Base-by-base conservation (phyloP, 2,113 vertebrate species). In the Etia nguti region DNA sequence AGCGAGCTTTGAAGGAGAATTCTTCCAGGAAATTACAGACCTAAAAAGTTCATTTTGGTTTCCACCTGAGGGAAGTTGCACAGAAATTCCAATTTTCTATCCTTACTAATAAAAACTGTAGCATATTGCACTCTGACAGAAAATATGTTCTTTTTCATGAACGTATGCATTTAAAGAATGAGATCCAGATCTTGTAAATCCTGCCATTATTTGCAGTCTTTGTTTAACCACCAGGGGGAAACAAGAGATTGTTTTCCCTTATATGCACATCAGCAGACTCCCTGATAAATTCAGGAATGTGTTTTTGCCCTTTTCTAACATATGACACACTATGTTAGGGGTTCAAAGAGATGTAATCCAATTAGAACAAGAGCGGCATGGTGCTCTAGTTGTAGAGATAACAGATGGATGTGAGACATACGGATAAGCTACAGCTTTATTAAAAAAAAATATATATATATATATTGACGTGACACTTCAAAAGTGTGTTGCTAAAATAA, bases 191-290 rank as follows among this genome's bases (percentile, higher is more conserved):
- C 26, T 77, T 29, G 43, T 24, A 48, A 48, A 29, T 29, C 31
- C 8, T 57, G 16, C 22, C 7, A 24, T 20, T 22, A 10, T 7
- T 59, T 34, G 24, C 20, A 50, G 55, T 16, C 11, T 6, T n/a
- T 15, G 5, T 54, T 80, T 38, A 34, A 16, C 86, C 95, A 94
- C 88, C 82, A 94, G 92, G 81, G 88, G 95, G 93, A 84, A 52
- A 22, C 73, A 26, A 16, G 18, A 24, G 52, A 26, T 29, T 1
- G 15, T 41, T 86, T 87, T 82, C 11, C 20, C 15, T 84, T 38
- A 2, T 3, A 29, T 80, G 16, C 7, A 50, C 4, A 68, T 88
- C 90, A 92, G 83, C 38, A 83, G 84, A 91, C 81, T 73, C 18
- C 22, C 75, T 85, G 68, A 86, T 88, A 57, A 79, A 87, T 83